A percentile compares a stretch with the other conserved stretches of the same genome.
Conservation (phyloP, 2,888 invertebrate genomes). For the Tryphoninae sp. region DNA sequence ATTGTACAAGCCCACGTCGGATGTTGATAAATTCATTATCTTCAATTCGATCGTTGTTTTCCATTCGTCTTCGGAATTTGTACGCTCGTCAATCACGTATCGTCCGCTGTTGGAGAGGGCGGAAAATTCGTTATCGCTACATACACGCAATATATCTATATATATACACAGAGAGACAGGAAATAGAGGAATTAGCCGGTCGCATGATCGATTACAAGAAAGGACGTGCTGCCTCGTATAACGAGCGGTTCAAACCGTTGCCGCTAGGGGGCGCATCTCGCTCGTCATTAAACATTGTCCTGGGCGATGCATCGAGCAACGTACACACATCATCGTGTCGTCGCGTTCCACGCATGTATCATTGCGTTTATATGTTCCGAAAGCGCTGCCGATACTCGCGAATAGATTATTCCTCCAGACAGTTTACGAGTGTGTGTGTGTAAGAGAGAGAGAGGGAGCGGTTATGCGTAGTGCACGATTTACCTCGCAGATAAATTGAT, state of each 20-base stretch:
- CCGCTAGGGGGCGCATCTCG: conserved; percentile 21
- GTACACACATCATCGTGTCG: conserved; percentile 40
- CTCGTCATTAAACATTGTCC: conserved; percentile 53
- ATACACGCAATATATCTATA: conserved; percentile 3
- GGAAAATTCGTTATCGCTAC: conserved; percentile 26
- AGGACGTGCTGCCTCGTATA: conserved; percentile 25
- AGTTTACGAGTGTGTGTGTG: conserved; percentile 54
- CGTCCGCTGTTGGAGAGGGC: conserved; percentile 82
- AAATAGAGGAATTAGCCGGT: conserved; percentile 33
- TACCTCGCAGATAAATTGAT: conserved; percentile 58
- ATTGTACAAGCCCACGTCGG: conserved; percentile 87
- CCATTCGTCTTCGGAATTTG: conserved; percentile 83
- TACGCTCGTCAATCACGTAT: conserved; percentile 85
- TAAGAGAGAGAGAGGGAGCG: not conserved
- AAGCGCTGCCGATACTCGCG: conserved; percentile 52
- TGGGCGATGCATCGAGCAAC: not conserved
- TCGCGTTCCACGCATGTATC: conserved; percentile 12
- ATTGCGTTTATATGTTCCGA: conserved; percentile 16
- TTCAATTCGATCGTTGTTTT: conserved; percentile 85
- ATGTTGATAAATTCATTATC: conserved; percentile 84
- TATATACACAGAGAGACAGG: not conserved
- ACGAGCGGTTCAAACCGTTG: conserved; percentile 20
- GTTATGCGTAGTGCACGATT: conserved; percentile 52
- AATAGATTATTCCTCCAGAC: conserved; percentile 63
- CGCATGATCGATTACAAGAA: conserved; percentile 48